These are phyloP conservation scores for Desmodus rotundus DNA, from an alignment of 2,113 vertebrate genomes.

Conservation along the genomic window DNA sequence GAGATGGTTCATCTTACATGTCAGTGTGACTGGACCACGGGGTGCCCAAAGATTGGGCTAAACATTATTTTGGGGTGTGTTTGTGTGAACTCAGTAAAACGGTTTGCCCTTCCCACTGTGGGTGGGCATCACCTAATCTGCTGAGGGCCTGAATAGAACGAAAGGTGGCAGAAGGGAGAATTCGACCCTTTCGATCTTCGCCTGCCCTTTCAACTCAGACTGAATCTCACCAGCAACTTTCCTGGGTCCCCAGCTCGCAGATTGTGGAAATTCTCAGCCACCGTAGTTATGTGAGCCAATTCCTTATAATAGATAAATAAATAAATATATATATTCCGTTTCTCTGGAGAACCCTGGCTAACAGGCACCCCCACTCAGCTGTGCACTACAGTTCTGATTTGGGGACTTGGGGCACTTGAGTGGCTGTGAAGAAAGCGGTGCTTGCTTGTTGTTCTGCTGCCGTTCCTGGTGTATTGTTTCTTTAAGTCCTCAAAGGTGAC, in stretches of 20 bases:
- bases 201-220: not conserved
- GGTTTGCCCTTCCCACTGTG: not conserved
- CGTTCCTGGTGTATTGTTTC: not conserved
- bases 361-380: not conserved
- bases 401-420: fast-evolving
- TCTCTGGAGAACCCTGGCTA: not conserved
- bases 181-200: not conserved
- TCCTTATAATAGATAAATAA: not conserved
- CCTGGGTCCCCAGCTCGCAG: not conserved
- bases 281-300: not conserved
- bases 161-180: not conserved
- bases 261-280: not conserved
- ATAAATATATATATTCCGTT: not conserved
- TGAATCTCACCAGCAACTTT: too few species aligned
- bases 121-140: not conserved
- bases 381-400: not conserved
- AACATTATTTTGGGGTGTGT: not conserved
- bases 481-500: not conserved
- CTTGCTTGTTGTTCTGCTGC: not conserved
- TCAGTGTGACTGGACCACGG: not conserved
- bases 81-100: not conserved
- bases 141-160: not conserved
- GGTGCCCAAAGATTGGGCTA: not conserved
- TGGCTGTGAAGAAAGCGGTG: not conserved
- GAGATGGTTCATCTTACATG: not conserved